Evolutionary conservation across 2,113 vertebrate species (phyloP), one percentile per base, ranked within the genome.

Genomic region (Gavialis gangeticus): DNA sequence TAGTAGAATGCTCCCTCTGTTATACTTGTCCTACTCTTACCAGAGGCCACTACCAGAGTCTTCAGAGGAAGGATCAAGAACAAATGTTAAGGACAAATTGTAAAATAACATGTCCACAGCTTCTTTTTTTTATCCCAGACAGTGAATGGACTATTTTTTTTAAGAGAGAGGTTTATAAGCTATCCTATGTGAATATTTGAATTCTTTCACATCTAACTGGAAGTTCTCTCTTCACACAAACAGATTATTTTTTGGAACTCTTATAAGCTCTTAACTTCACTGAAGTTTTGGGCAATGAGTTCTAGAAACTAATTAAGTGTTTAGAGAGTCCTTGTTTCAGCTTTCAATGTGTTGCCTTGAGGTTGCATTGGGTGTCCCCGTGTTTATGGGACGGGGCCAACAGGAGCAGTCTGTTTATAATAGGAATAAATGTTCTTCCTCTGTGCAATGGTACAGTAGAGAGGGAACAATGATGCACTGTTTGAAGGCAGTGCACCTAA

Each of bases 251-350:
- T 89, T 89, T 87, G 57, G 69, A 93, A 15, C 69, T 46, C 64
- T 79, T 46, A 85, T 79, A 86, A 96, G 57, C 77, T 94, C 79
- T 87, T 94, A 82, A 87, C 79, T 79, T 92, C 22, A 57, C 95
- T 96, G 92, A 79, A 84, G 87, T 75, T 57, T 59, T 60, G 27
- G 79, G 79, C 64, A 96, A 18, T 28, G 60, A 92, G 59, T 76
- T 78, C 92, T 79, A 89, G 28, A 90, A 86, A 87, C 83, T 92
- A 85, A 90, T 63, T 75, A 92, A 94, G 69, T 85, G 30, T 87
- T 94, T 95, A 88, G 89, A 90, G 64, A 76, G 19, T 37, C 67
- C 17, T 22, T 71, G 19, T 71, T 37, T 71, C 30, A 37, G 34
- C 37, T 71, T 37, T 71, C 22, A 37, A 18, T 71, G 21, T 73